Evolutionary conservation across 2,797 vertebrate species (phyloP), one percentile per base, ranked within the genome.

Genomic region (Chrosomus eos): DNA sequence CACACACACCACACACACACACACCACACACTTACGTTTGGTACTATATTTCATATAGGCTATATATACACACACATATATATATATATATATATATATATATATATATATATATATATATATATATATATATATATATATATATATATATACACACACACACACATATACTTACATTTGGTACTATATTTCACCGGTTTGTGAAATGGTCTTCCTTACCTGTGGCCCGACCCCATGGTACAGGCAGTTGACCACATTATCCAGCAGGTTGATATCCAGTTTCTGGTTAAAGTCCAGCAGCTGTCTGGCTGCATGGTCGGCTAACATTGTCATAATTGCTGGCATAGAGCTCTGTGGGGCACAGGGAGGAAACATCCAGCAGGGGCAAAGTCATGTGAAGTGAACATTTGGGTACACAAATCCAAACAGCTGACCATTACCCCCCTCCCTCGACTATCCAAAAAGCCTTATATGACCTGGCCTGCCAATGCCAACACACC

Each of bases 291-390:
- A 99, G 97, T 99, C 98, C 94, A 99, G 98, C 98, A 99, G 98
- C 98, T 99, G 98, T 92, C 98, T 97, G 93, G 98, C 98, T 99
- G 98, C 98, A 96, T 99, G 98, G 97, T 99, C 98, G 93, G 98
- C 98, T 97, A 99, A 98, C 98, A 99, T 99, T 97, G 98, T 99
- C 98, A 99, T 99, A 98, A 99, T 97, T 99, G 98, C 98, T 98
- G 98, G 98, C 98, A 99, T 99, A 99, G 97, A 98, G 97, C 95
- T 98, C 98, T 99, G 97, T 88, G 95, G 96, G 83, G 92, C 85
- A 94, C 87, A 93, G 89, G 80, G 86, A 87, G 91, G 90, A 91
- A 84, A 93, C 87, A 93, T 92, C 92, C 87, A 92, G 89, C 86
- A 85, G 89, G 75, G 83, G 84, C 90, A 91, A 93, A 93, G 92